These are phyloP conservation scores for Siniperca undulata DNA, from an alignment of 2,797 vertebrate species.

Conservation along the genomic window DNA sequence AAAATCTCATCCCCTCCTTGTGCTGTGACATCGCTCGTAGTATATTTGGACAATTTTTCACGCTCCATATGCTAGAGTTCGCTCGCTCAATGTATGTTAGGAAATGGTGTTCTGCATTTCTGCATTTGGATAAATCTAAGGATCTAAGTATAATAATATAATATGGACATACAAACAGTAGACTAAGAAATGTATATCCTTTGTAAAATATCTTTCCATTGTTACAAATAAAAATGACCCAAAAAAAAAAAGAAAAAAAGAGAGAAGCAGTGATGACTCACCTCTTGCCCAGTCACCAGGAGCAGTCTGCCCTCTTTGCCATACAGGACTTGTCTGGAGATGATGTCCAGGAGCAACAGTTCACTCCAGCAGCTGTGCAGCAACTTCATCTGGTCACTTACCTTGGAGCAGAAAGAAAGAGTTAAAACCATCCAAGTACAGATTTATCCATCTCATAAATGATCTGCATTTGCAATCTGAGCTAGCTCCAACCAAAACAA, in stretches of 20 bases:
- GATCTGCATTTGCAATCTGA: not conserved
- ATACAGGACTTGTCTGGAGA: slow-evolving; percentile 92
- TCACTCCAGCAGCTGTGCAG: slow-evolving; percentile 96
- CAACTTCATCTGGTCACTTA: slow-evolving; percentile 95
- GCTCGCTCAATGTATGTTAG: no score
- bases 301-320: slow-evolving; percentile 89
- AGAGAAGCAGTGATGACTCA: slow-evolving; percentile 56
- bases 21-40: no score
- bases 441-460: not conserved
- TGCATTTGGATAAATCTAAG: not conserved
- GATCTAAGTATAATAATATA: not conserved
- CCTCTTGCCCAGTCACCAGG: slow-evolving; percentile 94
- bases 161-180: not conserved
- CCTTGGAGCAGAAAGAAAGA: slow-evolving; percentile 71
- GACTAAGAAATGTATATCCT: not conserved
- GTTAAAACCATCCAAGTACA: not conserved
- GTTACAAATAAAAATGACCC: not conserved
- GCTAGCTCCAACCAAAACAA: not conserved
- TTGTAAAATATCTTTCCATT: not conserved
- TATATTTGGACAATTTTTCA: no score
- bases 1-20: no score
- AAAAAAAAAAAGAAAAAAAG: no score
- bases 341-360: slow-evolving; percentile 91
- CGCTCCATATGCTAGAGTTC: no score
- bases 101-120: no score